Base-by-base conservation (phyloP, 2,888 invertebrate genomes). In the Drosophila meridiana region DNA sequence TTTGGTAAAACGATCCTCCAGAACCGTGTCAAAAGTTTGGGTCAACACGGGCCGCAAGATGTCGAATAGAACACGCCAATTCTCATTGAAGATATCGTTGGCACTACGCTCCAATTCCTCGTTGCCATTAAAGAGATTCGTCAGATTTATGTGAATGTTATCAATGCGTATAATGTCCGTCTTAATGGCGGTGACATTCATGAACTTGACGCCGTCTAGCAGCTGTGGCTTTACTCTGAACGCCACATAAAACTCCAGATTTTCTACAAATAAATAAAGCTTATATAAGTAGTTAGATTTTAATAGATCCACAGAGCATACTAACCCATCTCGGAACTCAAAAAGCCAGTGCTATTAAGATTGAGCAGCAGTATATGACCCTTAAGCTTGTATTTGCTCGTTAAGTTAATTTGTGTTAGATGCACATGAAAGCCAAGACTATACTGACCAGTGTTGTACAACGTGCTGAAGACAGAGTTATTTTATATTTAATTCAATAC, bases 21-120 rank as follows among this genome's bases (percentile, higher is more conserved):
- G 94, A 73, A 96, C 95, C 70, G 95, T 95, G 93, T 96, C 94
- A 63, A 96, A 95, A 3, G 96, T 96, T 90, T 95, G 95, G 1
- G 95, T 94, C 74, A 96, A 92, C 80, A 95, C 95, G 53, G 96
- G 95, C 79, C 95, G 94, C 64, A 96, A 91, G 1, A 95, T 95
- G 86, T 96, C 95, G 0, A 95, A 95, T 0, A 95, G 95, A 45
- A 95, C 95, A 34, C 95, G 93, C 96, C 96, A 96, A 87, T 96
- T 96, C 36, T 95, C 95, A 90, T 96, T 96, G 75, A 96, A 93
- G 87, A 96, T 95, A 5, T 94, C 94, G 83, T 96, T 96, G 8
- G 96, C 96, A 82, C 95, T 95, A 58, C 95, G 95, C 94, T 96
- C 96, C 34, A 89, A 72, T 6, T 83, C 80, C 66, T 59, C 67